Evolutionary conservation across 2,797 vertebrate species (phyloP).

Genomic region (Halcyon chelicuti): DNA sequence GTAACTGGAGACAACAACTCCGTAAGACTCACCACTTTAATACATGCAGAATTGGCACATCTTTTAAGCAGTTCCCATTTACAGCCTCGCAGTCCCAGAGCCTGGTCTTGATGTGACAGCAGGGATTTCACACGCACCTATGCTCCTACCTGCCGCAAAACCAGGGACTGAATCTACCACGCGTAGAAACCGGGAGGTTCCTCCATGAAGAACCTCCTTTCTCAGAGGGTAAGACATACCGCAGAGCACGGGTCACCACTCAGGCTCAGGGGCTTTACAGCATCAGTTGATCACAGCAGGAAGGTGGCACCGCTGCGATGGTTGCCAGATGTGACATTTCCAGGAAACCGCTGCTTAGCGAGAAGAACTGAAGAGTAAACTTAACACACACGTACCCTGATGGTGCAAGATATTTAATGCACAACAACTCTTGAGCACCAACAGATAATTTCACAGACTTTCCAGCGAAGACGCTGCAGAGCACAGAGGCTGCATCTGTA

Average conservation of each 20-base stretch:
- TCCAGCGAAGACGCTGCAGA: background rate
- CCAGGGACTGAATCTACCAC: background rate
- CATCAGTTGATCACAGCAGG: background rate
- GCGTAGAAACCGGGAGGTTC: fast-evolving
- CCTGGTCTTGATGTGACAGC: background rate
- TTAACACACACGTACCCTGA: background rate
- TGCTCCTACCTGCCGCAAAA: background rate
- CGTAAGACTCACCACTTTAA: background rate
- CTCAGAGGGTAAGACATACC: fast-evolving
- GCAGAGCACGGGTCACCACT: background rate
- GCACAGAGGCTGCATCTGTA: background rate
- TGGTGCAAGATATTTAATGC: background rate
- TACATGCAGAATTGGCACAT: fast-evolving
- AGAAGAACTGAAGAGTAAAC: background rate
- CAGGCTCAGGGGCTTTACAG: background rate
- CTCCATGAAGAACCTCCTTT: background rate
- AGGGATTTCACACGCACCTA: too few species aligned
- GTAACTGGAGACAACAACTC: background rate
- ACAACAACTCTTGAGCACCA: background rate
- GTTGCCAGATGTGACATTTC: background rate
- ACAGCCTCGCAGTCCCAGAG: background rate
- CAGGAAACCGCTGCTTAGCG: background rate
- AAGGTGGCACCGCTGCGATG: background rate
- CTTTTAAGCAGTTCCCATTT: background rate
- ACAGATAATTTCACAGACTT: background rate